Percentiles rank a stretch among this genome's conserved stretches.
These are phyloP conservation scores for Nicator chloris DNA, from an alignment of 2,113 vertebrate species.

Conservation along the genomic window DNA sequence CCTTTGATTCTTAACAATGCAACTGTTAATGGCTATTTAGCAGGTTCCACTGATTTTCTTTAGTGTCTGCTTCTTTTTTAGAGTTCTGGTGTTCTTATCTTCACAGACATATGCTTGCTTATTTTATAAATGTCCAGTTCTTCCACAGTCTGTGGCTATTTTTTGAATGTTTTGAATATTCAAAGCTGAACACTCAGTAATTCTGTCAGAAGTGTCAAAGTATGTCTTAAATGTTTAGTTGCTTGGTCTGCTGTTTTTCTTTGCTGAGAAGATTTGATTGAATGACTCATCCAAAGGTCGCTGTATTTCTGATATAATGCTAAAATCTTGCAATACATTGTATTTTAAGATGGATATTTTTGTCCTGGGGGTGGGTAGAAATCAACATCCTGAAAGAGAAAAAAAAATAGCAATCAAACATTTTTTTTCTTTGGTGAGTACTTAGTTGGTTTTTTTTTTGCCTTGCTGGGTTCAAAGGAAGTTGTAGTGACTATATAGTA, in stretches of 20 bases:
- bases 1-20: neutral
- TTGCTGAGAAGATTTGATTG: slow-evolving; percentile 9
- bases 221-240: slow-evolving; percentile 22
- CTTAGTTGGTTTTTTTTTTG: neutral
- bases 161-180: slow-evolving; percentile 35
- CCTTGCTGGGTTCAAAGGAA: neutral
- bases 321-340: slow-evolving; percentile 8
- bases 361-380: neutral
- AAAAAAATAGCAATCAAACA: neutral
- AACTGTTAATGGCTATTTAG: neutral
- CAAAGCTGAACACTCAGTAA: slow-evolving; percentile 18
- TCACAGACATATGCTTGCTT: neutral
- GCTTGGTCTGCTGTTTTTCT: slow-evolving; percentile 42
- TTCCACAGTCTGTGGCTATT: slow-evolving; percentile 8
- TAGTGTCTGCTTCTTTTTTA: neutral
- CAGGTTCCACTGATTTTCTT: neutral
- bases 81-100: slow-evolving; percentile 6
- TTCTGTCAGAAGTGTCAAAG: slow-evolving; percentile 52
- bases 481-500: neutral
- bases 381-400: neutral
- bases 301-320: neutral
- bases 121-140: slow-evolving; percentile 5
- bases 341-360: slow-evolving; percentile 18
- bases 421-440: neutral
- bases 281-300: slow-evolving; percentile 53